Base-by-base conservation (phyloP, 2,113 vertebrate genomes). In the Nothocercus nigrocapillus region DNA sequence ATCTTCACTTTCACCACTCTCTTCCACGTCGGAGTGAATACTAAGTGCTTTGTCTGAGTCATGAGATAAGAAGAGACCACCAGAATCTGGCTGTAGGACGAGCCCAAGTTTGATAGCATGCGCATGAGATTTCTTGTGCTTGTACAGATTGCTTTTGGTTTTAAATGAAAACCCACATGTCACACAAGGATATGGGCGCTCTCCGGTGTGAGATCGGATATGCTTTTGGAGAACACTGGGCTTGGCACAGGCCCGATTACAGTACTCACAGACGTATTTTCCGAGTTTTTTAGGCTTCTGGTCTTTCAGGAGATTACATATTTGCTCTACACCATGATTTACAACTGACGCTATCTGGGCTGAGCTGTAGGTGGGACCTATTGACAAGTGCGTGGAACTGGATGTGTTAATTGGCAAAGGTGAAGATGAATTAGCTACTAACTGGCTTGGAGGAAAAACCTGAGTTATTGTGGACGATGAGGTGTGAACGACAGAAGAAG, bases 111-210 rank as follows among this genome's bases (percentile, higher is more conserved):
- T 99, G 94, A 99, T 99, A 25, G 99, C 99, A 14, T 99, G 99
- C 6, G 99, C 99, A n/a, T 99, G 99, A 38, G 99, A 99, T 47
- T 99, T 99, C 97, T 99, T 99, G 98, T 99, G 99, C 98, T 99
- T 99, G 96, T 99, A 99, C 61, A 99, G 97, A 95, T 99, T 99
- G 96, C 99, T 99, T 98, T 99, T 99, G 88, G 99, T 99, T 97
- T 99, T 99, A 97, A 99, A 99, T 0, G 99, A 99, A 97, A 99
- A 99, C n/a, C 99, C 99, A 93, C 99, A 99, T 0, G 99, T 99
- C 72, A 99, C 98, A 92, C 99, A 99, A 40, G 99, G 99, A 91
- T 99, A 99, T 0, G 99, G 99, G 36, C 99, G 98, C 90, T 99
- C 99, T 73, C 99, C 99, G 6, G 99, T 99, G 97, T 99, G 99